phyloP scores from a whole-genome alignment of 2,888 invertebrate genomes.

The Netelia virgata region DNA sequence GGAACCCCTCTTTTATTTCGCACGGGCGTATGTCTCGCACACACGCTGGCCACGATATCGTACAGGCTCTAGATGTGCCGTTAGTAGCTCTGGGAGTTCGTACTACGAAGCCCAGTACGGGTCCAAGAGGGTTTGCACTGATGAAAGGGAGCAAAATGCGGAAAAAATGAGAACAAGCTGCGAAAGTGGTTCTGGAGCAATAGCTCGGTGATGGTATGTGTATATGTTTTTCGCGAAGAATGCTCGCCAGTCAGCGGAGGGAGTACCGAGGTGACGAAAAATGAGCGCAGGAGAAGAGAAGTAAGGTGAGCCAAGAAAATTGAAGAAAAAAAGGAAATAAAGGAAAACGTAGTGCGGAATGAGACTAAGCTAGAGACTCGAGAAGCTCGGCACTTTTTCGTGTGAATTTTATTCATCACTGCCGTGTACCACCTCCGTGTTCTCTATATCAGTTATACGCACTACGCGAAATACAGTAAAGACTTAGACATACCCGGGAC shows the following conservation, averaged over 20 bases:
- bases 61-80: conserved; percentile 66
- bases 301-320: conserved; percentile 15
- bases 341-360: not conserved
- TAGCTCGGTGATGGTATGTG: conserved; percentile 31
- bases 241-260: not conserved
- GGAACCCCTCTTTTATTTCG: conserved; percentile 64
- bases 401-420: not conserved
- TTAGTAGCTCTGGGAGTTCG: conserved; percentile 11
- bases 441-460: not conserved
- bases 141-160: conserved; percentile 79
- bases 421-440: not conserved
- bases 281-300: conserved; percentile 31
- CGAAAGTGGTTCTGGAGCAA: conserved; percentile 45
- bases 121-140: conserved; percentile 62
- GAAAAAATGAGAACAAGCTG: conserved; percentile 74
- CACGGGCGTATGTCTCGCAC: conserved; percentile 53
- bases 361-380: not conserved
- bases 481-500: not conserved
- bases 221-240: conserved; percentile 43
- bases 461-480: not conserved
- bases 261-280: not conserved
- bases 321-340: conserved; percentile 17
- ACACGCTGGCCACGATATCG: conserved; percentile 72
- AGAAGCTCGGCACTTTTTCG: not conserved
- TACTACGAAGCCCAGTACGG: conserved; percentile 3